Base-by-base conservation (phyloP, 2,888 invertebrate species). In the Acanthosepion esculentum region DNA sequence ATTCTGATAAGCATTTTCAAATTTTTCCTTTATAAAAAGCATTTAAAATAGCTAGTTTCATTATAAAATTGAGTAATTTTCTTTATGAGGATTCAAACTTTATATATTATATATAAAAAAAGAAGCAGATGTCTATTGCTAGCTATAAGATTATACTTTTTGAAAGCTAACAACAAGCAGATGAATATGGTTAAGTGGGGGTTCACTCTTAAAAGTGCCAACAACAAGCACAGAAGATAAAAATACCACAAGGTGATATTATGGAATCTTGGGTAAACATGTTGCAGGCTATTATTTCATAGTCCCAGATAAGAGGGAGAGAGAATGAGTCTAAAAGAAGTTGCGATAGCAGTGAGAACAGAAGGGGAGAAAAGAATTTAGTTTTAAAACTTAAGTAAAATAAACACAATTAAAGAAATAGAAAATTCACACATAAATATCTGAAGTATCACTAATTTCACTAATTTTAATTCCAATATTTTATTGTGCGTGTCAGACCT, bases 231-330 rank as follows among this genome's bases (percentile, higher is more conserved):
- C 12, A 12, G n/a, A 33, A 78, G 78, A 78, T 78, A 78, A 78
- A 78, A 78, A 78, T 78, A 78, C 12, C 33, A n/a, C 78, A n/a
- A 78, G n/a, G 78, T 78, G n/a, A 78, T 78, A 33, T 33, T n/a
- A n/a, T 78, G n/a, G 78, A 78, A 78, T 78, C 33, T 23, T 78
- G n/a, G 10, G 78, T 78, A 78, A 78, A 78, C 78, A 78, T 78
- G 78, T 33, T 78, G 78, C n/a, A 78, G 78, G 78, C n/a, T 78
- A 78, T 78, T 78, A 78, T 78, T 78, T 78, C 78, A 78, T 33
- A 18, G 78, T 15, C 33, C 78, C 78, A 78, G n/a, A 33, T 78
- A n/a, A 15, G 78, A 78, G n/a, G n/a, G 78, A 18, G 78, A n/a
- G n/a, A 15, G n/a, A 12, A 18, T 2, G n/a, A n/a, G 78, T 8